Base-by-base conservation (phyloP, 2,797 vertebrate species). In the Tapera naevia region DNA sequence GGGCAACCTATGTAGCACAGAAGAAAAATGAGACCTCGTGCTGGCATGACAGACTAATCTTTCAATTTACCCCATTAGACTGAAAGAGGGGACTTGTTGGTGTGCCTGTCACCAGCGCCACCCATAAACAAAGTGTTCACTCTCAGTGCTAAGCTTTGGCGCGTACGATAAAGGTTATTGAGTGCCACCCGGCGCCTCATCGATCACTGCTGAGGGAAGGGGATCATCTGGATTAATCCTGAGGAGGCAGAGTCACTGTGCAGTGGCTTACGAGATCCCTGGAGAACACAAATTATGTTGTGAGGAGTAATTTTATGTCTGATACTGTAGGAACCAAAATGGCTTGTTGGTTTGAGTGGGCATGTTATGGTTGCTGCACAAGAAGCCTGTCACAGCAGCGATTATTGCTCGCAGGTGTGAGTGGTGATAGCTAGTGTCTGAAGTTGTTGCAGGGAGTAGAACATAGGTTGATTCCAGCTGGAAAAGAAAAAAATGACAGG, bases 21-120 rank as follows among this genome's bases (percentile, higher is more conserved):
- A 98, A 99, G 99, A 99, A 99, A 99, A 99, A 99, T 99, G 99
- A 99, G 98, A 97, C 97, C 98, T 98, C 98, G 94, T 67, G 93
- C 97, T 30, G 76, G 67, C 83, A 87, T 99, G 99, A 99, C 99
- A 99, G 98, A 97, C 97, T 97, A 99, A 99, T 99, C 98, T 98
- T 98, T 99, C 99, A 99, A 97, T 97, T 98, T 97, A 92, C 97
- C 98, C 98, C 90, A 91, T 99, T 98, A 98, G 97, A 97, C 96
- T 87, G 98, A 98, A 97, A 88, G 95, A 98, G 98, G 98, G 98
- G 98, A 98, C 97, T 96, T 96, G 97, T 91, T 54, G 95, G 97
- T 98, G 98, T 96, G 97, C 97, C 96, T 98, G 98, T 98, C 98
- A 97, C 97, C 98, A 96, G 98, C 97, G 97, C 97, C 96, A 97